Base-by-base conservation (phyloP, 30 jellyfish, hydroid and myxozoan genomes). In the Nemopilema nomurai region DNA sequence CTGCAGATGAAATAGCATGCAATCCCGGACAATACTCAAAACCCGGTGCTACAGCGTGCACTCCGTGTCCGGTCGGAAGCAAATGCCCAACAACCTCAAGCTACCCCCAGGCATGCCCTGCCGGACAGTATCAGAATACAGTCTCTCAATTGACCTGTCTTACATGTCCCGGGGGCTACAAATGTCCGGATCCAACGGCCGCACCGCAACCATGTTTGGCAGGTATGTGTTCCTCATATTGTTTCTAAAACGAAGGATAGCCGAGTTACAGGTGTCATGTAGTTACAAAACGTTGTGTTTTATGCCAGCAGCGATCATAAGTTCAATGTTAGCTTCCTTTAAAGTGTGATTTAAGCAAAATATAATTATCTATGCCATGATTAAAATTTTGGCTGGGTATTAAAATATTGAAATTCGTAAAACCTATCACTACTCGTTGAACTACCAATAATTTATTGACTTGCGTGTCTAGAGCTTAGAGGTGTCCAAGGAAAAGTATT, bases 91-190 rank as follows among this genome's bases (percentile, higher is more conserved):
- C 82, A 29, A 32, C 90, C 41, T 78, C 88, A 0, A 52, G 94
- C 20, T 49, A 57, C 17, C 97, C 97, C 16, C 57, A 67, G 22
- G 78, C 76, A 18, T 93, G 98, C 68, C 57, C 89, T 0, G 73
- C 94, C 8, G 98, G 98, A 8, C 79, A 90, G 25, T 93, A 88
- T 69, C 96, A 96, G 22, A 62, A 78, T 28, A 49, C n/a, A n/a
- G 71, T 74, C 1, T 71, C 97, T 3, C 80, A 53, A 52, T 23
- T 53, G 70, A 30, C 96, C 21, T 93, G 98, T 62, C 81, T 51
- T 24, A 64, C 80, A 0, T 93, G 98, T 69, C 98, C 98, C 7
- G 98, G 95, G 50, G 98, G 97, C 0, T 49, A 64, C 29, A 67
- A 70, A 1, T 93, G 98, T 76, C 79, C 41, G 18, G 91, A 93